Conservation (phyloP, 1,140 invertebrate species). For the Platorchestia sp. region DNA sequence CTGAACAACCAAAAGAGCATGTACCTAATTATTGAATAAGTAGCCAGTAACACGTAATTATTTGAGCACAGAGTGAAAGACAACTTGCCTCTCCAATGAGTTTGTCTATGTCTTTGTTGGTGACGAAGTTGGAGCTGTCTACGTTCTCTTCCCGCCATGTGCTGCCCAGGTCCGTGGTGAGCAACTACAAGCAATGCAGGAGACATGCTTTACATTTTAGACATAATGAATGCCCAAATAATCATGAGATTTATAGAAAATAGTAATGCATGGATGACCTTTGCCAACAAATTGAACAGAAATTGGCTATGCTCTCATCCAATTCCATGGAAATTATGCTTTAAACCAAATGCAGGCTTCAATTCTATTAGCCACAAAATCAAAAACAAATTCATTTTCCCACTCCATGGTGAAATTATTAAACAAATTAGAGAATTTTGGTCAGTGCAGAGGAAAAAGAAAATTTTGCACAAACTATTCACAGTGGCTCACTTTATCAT, state of each 20-base stretch:
- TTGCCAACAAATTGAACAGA: not conserved
- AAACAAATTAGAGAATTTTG: not conserved
- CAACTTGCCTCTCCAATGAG: slow-evolving; percentile 84
- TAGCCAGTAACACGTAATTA: not conserved
- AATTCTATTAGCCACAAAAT: not conserved
- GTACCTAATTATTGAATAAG: too few relatives aligned
- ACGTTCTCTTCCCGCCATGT: slow-evolving; percentile 94
- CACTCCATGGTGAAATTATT: too few relatives aligned
- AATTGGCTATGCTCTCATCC: not conserved
- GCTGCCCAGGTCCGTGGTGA: slow-evolving; percentile 69
- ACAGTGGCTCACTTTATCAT: slow-evolving; percentile 87
- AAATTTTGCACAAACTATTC: not conserved
- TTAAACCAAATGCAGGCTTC: not conserved
- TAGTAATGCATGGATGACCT: not conserved
- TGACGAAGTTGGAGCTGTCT: slow-evolving; percentile 94
- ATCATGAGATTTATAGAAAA: not conserved
- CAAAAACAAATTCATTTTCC: too few relatives aligned
- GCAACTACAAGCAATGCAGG: slow-evolving; percentile 64
- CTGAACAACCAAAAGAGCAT: not conserved
- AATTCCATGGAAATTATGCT: not conserved
- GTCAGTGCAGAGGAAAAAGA: not conserved
- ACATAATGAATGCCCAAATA: not conserved
- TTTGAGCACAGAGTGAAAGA: not conserved
- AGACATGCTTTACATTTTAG: not conserved
- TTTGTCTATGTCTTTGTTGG: slow-evolving; percentile 96